Evolutionary conservation across 2,797 vertebrate species (phyloP).

Genomic region (Platalea minor): DNA sequence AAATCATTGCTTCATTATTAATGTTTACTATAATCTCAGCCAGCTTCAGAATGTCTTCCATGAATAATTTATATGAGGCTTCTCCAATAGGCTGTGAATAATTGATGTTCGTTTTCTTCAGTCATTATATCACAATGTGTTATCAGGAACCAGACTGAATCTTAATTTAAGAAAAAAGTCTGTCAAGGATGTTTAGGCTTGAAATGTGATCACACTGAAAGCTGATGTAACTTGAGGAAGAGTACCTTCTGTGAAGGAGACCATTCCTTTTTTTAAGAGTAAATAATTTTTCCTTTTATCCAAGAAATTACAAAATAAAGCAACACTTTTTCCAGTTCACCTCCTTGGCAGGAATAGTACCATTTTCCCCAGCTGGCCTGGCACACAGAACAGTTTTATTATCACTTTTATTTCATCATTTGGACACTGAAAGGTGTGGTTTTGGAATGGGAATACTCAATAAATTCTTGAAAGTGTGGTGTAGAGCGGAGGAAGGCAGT

Average conservation of each 20-base stretch:
- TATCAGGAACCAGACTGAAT: slow-evolving; percentile 31
- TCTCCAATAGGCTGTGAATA: slow-evolving; percentile 54
- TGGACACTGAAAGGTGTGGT: background rate
- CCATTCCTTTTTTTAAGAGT: background rate
- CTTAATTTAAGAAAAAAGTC: slow-evolving; percentile 16
- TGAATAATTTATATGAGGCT: slow-evolving; percentile 30
- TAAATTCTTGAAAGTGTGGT: background rate
- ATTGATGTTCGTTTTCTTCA: slow-evolving; percentile 55
- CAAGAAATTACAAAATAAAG: background rate
- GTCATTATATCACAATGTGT: slow-evolving; percentile 30
- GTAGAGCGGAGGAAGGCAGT: background rate
- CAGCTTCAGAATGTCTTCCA: slow-evolving; percentile 22
- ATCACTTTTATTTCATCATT: background rate
- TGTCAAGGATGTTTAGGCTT: background rate
- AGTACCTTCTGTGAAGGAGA: background rate
- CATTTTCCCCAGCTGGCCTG: background rate
- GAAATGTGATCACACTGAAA: background rate
- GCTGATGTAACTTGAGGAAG: background rate
- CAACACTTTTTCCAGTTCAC: background rate
- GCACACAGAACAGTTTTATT: background rate
- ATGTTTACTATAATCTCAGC: slow-evolving; percentile 33
- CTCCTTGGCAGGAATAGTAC: background rate
- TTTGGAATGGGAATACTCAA: background rate
- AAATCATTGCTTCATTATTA: slow-evolving; percentile 44
- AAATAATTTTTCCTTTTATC: background rate